A percentile compares a stretch with the other conserved stretches of the same genome.
Conservation (phyloP, 2,797 vertebrate species). For the Limosa lapponica region DNA sequence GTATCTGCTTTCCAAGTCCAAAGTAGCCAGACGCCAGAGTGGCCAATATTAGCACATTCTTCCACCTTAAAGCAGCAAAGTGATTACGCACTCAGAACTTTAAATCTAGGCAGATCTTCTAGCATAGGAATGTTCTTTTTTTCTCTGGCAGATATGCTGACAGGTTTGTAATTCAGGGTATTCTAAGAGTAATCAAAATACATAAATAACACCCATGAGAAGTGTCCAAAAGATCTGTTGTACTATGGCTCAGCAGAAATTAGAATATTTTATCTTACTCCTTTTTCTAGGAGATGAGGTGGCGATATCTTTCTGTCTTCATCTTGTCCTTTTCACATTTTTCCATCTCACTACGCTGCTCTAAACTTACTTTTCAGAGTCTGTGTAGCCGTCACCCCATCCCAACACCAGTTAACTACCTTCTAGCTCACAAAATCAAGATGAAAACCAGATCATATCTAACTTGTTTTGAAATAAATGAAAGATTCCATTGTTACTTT, state of each 20-base stretch:
- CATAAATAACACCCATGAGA: background rate
- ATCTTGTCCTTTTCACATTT: background rate
- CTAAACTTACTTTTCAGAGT: background rate
- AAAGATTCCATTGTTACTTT: background rate
- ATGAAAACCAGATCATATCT: background rate
- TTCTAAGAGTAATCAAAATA: background rate
- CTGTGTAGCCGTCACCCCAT: background rate
- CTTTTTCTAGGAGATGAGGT: background rate
- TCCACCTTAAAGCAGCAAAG: background rate
- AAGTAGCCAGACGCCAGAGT: background rate
- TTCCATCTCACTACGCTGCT: background rate
- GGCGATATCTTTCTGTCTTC: background rate
- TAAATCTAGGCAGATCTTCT: background rate
- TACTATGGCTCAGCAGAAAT: background rate
- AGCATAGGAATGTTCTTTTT: background rate
- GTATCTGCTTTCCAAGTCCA: background rate
- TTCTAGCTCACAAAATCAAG: background rate
- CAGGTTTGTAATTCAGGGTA: background rate
- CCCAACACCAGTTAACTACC: background rate
- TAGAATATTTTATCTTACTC: background rate
- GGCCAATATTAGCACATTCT: background rate
- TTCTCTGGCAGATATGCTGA: background rate
- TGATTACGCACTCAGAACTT: background rate
- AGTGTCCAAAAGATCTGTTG: background rate
- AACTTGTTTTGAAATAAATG: background rate